Evolutionary conservation across 1,140 invertebrate species (phyloP), one percentile per base, ranked within the genome.

Genomic region (Mercenaria mercenaria): DNA sequence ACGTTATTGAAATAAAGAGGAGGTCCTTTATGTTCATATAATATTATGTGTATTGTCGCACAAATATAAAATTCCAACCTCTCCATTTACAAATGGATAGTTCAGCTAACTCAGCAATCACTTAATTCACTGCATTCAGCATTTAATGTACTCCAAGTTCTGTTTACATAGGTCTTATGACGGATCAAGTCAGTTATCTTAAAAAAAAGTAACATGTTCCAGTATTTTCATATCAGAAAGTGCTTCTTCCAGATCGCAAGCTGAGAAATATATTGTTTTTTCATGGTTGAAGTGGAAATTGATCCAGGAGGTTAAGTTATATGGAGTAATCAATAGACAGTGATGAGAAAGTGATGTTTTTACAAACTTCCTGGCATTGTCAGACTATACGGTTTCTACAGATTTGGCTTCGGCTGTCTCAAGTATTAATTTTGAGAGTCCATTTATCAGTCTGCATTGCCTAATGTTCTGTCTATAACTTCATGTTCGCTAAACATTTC

Each of bases 191-290:
- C 32, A 29, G 61, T 32, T n/a, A n/a, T 67, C 32, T 32, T n/a
- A 3, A 37, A 6, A 10, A n/a, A 32, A 67, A 32, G 10, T 32
- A 18, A 67, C 61, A 67, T 67, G 4, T 67, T 67, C 18, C 4
- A n/a, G 29, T 67, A 67, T 67, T 37, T 32, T 67, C 61, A 67
- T 67, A 67, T 37, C 61, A 3, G 29, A 67, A 67, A 32, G 26
- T 32, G 61, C 32, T 67, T 32, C 26, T 32, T 8, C 18, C n/a
- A 15, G 2, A 32, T 4, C 52, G 15, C 52, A 56, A 56, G 52
- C 52, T 56, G 52, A 23, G 61, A 72, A 39, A 41, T n/a, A 72
- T 39, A 72, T 72, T 72, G 67, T 72, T 72, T 32, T 67, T 72
- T 72, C 67, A 72, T 72, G 67, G 67, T 41, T 37, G 34, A 72